Conservation (phyloP, 2,888 invertebrate species). For the Diaphora mendica region DNA sequence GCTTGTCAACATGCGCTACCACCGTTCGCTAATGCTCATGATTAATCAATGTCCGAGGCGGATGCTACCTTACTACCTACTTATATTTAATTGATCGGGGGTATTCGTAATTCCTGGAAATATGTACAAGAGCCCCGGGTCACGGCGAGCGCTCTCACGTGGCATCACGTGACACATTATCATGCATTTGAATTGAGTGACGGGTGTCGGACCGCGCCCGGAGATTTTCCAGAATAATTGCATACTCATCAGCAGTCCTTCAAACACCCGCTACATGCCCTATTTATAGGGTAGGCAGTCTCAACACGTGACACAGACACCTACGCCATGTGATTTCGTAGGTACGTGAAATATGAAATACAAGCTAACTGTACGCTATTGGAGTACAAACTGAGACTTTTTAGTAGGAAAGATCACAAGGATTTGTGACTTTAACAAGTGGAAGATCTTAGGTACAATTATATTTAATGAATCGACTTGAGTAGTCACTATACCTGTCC, state of each 20-base stretch:
- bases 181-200: constrained; percentile 72
- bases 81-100: background rate
- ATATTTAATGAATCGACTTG: no score
- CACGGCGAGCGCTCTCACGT: constrained; percentile 52
- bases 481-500: no score
- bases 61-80: background rate
- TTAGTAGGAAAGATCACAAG: background rate
- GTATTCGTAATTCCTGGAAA: background rate
- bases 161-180: constrained; percentile 67
- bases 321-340: background rate
- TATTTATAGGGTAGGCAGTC: constrained; percentile 27
- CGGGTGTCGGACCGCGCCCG: constrained; percentile 45
- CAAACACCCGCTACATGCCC: constrained; percentile 44
- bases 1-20: background rate
- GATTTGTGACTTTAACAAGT: background rate
- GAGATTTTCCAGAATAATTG: constrained; percentile 66
- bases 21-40: background rate
- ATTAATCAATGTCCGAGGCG: constrained; percentile 4
- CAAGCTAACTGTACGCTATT: background rate
- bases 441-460: no score
- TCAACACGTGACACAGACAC: constrained; percentile 21
- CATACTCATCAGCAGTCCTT: constrained; percentile 44
- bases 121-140: constrained; percentile 5
- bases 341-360: background rate
- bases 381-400: background rate